Evolutionary conservation across 2,113 vertebrate species (phyloP).

Genomic region (Vidua macroura): DNA sequence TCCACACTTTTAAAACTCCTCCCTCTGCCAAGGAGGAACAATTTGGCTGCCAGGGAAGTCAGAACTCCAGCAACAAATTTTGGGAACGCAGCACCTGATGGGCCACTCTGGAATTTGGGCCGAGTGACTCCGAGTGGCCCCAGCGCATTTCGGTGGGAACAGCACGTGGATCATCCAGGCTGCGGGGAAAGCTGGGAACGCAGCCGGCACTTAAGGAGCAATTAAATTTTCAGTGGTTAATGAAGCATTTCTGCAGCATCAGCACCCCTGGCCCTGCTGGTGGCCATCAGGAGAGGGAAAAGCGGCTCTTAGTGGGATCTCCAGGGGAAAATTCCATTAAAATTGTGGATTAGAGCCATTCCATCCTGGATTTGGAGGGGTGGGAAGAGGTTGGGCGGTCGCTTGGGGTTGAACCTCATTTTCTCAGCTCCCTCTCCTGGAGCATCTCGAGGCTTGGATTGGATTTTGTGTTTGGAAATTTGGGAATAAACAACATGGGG

Average conservation of each 20-base stretch:
- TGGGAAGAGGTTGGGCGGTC: neutral
- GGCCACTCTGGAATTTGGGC: neutral
- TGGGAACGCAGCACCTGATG: neutral
- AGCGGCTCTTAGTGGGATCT: neutral
- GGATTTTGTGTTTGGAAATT: neutral
- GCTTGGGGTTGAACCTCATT: neutral
- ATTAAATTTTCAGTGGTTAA: neutral
- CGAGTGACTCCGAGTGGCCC: neutral
- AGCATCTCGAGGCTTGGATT: neutral
- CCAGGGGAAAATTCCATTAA: neutral
- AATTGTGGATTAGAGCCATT: neutral
- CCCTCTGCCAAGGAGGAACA: neutral
- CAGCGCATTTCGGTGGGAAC: fast-evolving
- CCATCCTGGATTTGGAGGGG: too few species aligned
- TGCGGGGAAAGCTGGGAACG: neutral
- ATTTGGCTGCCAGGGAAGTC: neutral
- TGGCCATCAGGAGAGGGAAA: neutral
- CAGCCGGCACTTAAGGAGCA: neutral
- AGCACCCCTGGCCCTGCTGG: neutral
- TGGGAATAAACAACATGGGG: fast-evolving
- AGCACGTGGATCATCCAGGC: neutral
- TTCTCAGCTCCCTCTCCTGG: neutral
- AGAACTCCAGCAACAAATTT: neutral
- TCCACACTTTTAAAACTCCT: neutral
- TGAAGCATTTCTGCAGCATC: neutral